Evolutionary conservation across 1,140 invertebrate species (phyloP), one percentile per base, ranked within the genome.

Genomic region (Pogonomyrmex californicus): DNA sequence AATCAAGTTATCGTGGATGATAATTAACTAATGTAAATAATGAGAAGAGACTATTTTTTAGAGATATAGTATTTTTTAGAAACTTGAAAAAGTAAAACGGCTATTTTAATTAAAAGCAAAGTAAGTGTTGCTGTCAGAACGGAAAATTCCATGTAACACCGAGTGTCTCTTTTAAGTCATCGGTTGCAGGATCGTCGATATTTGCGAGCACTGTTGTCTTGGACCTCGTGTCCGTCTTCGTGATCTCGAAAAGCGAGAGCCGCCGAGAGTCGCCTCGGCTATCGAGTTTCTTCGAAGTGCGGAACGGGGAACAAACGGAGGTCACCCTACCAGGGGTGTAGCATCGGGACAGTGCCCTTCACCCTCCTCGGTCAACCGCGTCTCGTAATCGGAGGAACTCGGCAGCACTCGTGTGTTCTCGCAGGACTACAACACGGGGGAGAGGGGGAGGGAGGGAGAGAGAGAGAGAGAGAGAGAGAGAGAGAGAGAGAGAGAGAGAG

Each of bases 351-450:
- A 68, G 76, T 90, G 85, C 86, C 85, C 87, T 88, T 90, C 56
- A 88, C 87, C 85, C 77, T 90, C 71, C 54, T 60, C 77, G 76
- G 68, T 65, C 71, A 79, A 73, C 76, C 60, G 54, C 83, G 66
- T 86, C 87, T 33, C 79, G 77, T 86, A 86, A 88, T 90, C 87
- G 87, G 85, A 86, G 58, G 56, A 86, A 73, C 85, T 90, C 87
- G 88, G 87, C 49, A 65, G 60, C 70, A 62, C 38, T 90, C 88
- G 88, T 90, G 76, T 62, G 49, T 54, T 65, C 77, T 88, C 83
- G 83, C 68, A 86, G 49, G 70, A 85, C 62, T 49, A 86, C 44
- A 63, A 75, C 76, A 66, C 60, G 76, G 7, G 44, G 66, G 49
- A 56, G 38, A 78, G 23, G 76, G 12, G 33, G 38, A 78, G 60